These are phyloP conservation scores for Ifrita kowaldi DNA, from an alignment of 2,113 vertebrate species.

Conservation along the genomic window DNA sequence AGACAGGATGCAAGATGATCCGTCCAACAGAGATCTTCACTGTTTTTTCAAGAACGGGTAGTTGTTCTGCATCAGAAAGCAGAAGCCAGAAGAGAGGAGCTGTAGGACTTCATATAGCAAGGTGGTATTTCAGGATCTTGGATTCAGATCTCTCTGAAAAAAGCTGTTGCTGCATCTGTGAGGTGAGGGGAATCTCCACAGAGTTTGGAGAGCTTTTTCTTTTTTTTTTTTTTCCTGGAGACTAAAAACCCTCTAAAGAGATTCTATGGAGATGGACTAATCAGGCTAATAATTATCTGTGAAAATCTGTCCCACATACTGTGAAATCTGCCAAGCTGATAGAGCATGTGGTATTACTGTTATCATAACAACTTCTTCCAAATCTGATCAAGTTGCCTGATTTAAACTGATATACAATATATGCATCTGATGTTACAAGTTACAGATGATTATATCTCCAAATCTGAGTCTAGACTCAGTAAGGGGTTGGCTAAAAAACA, in stretches of 20 bases:
- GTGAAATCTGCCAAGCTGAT: not conserved
- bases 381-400: constrained; percentile 7
- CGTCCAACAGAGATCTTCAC: not conserved
- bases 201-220: not conserved
- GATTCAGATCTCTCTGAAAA: not conserved
- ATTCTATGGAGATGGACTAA: not conserved
- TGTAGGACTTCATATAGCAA: not conserved
- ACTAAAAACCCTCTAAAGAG: not conserved
- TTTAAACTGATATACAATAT: not conserved
- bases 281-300: not conserved
- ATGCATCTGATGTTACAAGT: constrained; percentile 23
- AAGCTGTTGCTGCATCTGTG: not conserved
- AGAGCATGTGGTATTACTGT: not conserved
- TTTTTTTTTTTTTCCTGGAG: not conserved
- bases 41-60: not conserved
- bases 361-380: constrained; percentile 15
- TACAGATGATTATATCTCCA: constrained; percentile 11
- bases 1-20: not conserved
- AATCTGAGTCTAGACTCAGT: constrained; percentile 10
- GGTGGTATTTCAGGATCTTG: not conserved
- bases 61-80: not conserved
- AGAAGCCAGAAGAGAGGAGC: not conserved
- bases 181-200: not conserved
- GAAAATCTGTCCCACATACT: not conserved
- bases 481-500: constrained; percentile 30